Conservation (phyloP, 2,797 vertebrate species). For the Nyctibius grandis region DNA sequence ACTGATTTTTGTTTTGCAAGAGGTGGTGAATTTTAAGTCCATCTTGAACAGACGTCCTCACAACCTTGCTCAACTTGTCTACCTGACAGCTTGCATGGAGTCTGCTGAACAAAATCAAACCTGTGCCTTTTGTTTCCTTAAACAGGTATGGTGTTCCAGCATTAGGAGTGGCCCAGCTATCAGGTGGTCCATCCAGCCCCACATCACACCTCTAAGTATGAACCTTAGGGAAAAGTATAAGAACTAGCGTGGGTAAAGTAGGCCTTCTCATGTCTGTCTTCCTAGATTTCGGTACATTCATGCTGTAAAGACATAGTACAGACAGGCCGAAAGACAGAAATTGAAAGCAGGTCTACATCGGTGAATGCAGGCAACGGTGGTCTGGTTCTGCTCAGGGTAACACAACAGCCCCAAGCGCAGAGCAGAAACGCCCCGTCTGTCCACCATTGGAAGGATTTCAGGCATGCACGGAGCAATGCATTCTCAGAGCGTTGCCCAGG, state of each 20-base stretch:
- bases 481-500: background rate
- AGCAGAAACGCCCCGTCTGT: rapidly evolving
- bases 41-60: background rate
- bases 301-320: background rate
- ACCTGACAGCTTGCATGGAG: background rate
- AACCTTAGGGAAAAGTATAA: background rate
- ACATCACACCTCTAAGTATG: too few relatives aligned
- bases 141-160: background rate
- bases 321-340: background rate
- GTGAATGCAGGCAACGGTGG: background rate
- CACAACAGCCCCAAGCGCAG: background rate
- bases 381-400: background rate
- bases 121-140: background rate
- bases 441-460: background rate
- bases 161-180: background rate
- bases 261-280: background rate
- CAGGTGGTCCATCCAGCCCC: background rate
- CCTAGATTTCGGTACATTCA: background rate
- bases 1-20: background rate
- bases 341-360: too few relatives aligned
- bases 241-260: background rate
- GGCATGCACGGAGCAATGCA: rapidly evolving
- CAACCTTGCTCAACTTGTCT: background rate
- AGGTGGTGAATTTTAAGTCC: background rate
- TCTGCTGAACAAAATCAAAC: background rate